Evolutionary conservation across 2,113 vertebrate species (phyloP).

Genomic region (Gasterosteus nipponicus): DNA sequence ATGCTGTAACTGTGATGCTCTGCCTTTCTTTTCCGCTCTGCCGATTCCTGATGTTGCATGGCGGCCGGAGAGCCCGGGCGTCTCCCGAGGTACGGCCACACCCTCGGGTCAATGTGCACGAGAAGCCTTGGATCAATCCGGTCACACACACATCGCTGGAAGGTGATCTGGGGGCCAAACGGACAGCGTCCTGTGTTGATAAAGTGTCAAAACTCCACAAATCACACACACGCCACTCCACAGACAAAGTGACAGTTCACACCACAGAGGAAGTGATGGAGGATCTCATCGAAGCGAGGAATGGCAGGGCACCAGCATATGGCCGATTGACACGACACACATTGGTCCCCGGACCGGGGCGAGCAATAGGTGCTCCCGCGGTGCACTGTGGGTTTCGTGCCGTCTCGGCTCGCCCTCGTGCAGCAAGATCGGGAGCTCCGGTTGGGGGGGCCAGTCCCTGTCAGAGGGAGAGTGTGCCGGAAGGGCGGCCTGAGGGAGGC

Average conservation of each 20-base stretch:
- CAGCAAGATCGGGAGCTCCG: conserved; percentile 26
- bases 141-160: conserved; percentile 35
- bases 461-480: conserved; percentile 22
- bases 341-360: conserved; percentile 15
- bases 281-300: conserved; percentile 2
- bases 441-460: conserved; percentile 18
- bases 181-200: conserved; percentile 48
- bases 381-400: conserved; percentile 36
- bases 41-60: conserved; percentile 39
- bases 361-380: conserved; percentile 27
- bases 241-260: conserved; percentile 35
- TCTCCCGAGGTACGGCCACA: conserved; percentile 36
- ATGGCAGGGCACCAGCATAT: conserved; percentile 36
- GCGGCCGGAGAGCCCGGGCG: conserved; percentile 32
- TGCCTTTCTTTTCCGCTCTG: conserved; percentile 22
- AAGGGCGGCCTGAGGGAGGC: conserved; percentile 27
- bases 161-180: conserved; percentile 50
- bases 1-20: conserved; percentile 9
- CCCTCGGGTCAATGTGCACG: too few species aligned
- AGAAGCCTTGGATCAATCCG: conserved; percentile 43
- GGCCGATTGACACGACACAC: conserved; percentile 27
- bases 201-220: conserved; percentile 46
- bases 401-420: conserved; percentile 32
- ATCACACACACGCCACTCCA: not conserved
- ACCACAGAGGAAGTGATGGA: conserved; percentile 28